A percentile compares a stretch with the other conserved stretches of the same genome.
Conservation (phyloP, 2,888 invertebrate species). For the Geophilus truncorum region DNA sequence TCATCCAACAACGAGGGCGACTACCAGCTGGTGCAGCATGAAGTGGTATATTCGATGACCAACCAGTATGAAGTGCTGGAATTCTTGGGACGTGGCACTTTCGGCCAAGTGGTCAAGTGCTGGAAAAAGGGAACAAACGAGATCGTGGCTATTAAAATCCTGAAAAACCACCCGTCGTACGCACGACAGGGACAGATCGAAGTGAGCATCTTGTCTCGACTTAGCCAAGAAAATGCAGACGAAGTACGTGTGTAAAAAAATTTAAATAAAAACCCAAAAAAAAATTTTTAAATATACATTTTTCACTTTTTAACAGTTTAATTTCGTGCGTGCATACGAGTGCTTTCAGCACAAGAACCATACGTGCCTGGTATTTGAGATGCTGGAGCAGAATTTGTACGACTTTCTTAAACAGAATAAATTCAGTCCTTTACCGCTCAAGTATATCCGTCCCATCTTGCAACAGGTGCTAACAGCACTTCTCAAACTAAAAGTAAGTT, state of each 20-base stretch:
- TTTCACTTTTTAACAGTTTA: too few species aligned
- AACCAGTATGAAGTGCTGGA: conserved; percentile 96
- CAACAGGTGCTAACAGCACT: conserved; percentile 89
- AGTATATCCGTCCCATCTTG: conserved; percentile 96
- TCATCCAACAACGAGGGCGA: conserved; percentile 93
- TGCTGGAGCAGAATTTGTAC: conserved; percentile 99
- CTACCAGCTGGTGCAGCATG: conserved; percentile 97
- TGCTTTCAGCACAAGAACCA: conserved; percentile 99
- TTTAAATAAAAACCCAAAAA: too few species aligned
- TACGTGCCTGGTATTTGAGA: conserved; percentile 99
- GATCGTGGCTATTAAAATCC: conserved; percentile 99
- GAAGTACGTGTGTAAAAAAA: too few species aligned
- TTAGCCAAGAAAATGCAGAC: conserved; percentile 96
- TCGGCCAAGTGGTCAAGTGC: conserved; percentile 98
- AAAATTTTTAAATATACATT: too few species aligned
- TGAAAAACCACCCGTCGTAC: conserved; percentile 99
- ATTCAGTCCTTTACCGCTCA: conserved; percentile 96
- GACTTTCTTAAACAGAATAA: conserved; percentile 99
- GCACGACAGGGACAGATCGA: conserved; percentile 99
- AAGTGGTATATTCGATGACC: conserved; percentile 92
- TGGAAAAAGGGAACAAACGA: conserved; percentile 99
- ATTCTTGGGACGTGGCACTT: conserved; percentile 98
- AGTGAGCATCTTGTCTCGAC: conserved; percentile 86
- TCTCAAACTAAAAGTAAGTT: conserved; percentile 74
- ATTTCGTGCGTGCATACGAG: conserved; percentile 99